Evolutionary conservation across 2,888 invertebrate species (phyloP), one percentile per base, ranked within the genome.

Genomic region (Plebejus anna): DNA sequence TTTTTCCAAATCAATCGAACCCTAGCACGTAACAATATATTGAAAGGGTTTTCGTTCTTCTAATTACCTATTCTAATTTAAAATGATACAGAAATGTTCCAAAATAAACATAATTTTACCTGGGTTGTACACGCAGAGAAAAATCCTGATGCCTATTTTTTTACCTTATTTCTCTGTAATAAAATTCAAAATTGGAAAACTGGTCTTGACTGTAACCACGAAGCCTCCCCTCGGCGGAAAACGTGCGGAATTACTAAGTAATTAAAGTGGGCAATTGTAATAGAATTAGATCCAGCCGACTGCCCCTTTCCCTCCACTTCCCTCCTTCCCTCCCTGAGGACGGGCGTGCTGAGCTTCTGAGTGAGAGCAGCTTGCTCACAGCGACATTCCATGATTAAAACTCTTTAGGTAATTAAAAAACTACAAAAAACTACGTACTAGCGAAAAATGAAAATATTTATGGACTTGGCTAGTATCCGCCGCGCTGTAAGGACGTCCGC

Each of bases 251-350:
- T 66, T 66, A 13, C 66, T 66, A 66, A 32, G 66, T 66, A 66
- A 66, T 66, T 66, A 66, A 66, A 66, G 66, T 66, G 32, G 32
- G 66, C 66, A 66, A 66, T 66, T 36, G 66, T 66, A 66, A 66
- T 66, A 36, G 32, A 16, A 66, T 66, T 66, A 66, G 66, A 22
- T 66, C 16, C 66, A 13, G 66, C 32, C 32, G 66, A 66, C 66
- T 66, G 66, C 66, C 13, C 5, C 66, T 2, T 6, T 6, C 57
- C 57, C 22, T 22, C 61, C 61, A 11, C 5, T 66, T 32, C 66
- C 32, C 66, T 66, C 36, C 5, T 66, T 32, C 66, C 32, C 66
- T 66, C 36, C 32, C 66, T 36, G 2, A 66, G 66, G 66, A 66
- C 32, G 7, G 9, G 22, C 32, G 66, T 36, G 66, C 13, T 66